Base-by-base conservation (phyloP, 2,797 vertebrate species). In the Picus viridis region DNA sequence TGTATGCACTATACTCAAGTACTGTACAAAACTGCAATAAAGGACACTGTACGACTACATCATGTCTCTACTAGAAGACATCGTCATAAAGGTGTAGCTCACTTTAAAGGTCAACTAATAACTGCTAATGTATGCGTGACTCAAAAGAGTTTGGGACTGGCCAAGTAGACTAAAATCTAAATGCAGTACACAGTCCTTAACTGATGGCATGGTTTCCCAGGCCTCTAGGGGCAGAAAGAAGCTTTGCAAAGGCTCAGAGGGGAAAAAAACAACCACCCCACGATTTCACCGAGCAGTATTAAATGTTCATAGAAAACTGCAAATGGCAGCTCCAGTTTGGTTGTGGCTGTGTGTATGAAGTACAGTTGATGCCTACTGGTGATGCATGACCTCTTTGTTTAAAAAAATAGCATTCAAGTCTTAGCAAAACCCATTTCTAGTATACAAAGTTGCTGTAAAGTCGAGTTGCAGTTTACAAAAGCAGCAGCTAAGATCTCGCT, bases 11-110 rank as follows among this genome's bases (percentile, higher is more conserved):
- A 98, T 96, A 97, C 95, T 97, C 97, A 97, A 97, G 96, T 97
- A 98, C 97, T 98, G 94, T 98, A 98, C 97, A 98, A 97, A 98
- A 98, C 96, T 97, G 92, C 97, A 98, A 97, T 97, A 97, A 98
- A 97, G 97, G 95, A 96, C 97, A 98, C 97, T 97, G 95, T 96
- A 96, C 95, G 96, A 98, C 97, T 97, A 98, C 96, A 97, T 96
- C 24, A 96, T 96, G 93, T 97, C 97, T 96, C 97, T 98, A 98
- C 96, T 95, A 96, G 95, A 98, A 98, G 97, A 97, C 97, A 97
- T 97, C 97, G 97, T 97, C 91, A 84, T 96, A 97, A 97, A 97
- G 95, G 96, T 97, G 97, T 93, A 87, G 94, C 93, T 92, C 94
- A 96, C 95, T 96, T 95, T 94, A 97, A 97, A 97, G 96, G 96